Percentiles rank a stretch among this genome's conserved stretches.
Evolutionary conservation across 2,113 vertebrate species (phyloP).

Genomic region (Trogon melanurus): DNA sequence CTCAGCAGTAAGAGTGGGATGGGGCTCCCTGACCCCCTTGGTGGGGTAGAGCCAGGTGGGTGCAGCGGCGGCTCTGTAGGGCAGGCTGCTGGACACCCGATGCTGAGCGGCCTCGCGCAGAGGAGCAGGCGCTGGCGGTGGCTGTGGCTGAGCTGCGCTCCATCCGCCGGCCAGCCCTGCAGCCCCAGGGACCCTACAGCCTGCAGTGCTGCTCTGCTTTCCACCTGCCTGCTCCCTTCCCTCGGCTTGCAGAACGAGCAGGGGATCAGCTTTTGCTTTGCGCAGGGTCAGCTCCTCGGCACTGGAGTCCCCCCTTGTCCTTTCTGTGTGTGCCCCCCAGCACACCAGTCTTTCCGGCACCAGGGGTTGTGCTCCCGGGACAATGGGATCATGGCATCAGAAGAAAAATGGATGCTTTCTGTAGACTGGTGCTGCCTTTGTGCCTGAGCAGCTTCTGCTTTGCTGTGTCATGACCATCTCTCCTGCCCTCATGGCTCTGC

Average conservation of each 20-base stretch:
- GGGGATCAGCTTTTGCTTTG: neutral
- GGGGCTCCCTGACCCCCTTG: neutral
- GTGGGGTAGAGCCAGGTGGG: too few relatives aligned
- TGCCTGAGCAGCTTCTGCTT: neutral
- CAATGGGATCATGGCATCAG: neutral
- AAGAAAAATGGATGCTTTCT: neutral
- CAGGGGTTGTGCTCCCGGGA: neutral
- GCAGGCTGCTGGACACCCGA: neutral
- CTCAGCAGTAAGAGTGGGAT: neutral
- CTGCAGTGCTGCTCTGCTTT: neutral
- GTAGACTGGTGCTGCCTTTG: neutral
- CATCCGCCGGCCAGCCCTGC: neutral
- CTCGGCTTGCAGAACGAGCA: neutral
- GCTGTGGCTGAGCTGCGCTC: neutral
- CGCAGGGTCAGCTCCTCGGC: neutral
- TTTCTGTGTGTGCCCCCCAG: neutral
- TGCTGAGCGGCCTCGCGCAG: neutral
- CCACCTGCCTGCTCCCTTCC: neutral
- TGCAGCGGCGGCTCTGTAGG: fast-evolving
- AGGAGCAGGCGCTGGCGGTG: fast-evolving
- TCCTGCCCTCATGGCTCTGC: neutral
- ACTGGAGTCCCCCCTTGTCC: fast-evolving
- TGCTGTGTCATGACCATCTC: neutral
- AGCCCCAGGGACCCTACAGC: neutral
- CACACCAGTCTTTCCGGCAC: neutral